Conservation (phyloP, 2,888 invertebrate genomes). For the Synergus japonicus region DNA sequence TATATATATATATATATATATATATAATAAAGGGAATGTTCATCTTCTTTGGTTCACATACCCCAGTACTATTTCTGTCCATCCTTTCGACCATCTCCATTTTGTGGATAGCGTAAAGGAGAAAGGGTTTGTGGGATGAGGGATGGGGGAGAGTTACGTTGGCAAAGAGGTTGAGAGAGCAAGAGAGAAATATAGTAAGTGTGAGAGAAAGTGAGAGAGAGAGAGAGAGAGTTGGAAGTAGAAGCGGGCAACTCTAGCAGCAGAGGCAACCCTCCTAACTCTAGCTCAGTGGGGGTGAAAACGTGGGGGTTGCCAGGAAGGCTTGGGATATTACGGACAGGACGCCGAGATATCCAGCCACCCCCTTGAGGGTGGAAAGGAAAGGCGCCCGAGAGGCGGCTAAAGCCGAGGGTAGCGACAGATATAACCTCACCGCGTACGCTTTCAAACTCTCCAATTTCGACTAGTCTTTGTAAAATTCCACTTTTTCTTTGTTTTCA, state of each 20-base stretch:
- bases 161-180: constrained; percentile 52
- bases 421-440: constrained; percentile 70
- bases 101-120: constrained; percentile 55
- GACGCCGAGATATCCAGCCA: constrained; percentile 74
- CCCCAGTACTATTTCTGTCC: constrained; percentile 59
- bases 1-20: too few relatives aligned
- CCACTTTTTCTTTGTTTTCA: constrained; percentile 19
- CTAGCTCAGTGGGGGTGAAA: constrained; percentile 62
- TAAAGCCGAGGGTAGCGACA: constrained; percentile 68
- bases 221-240: constrained; percentile 46
- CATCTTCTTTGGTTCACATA: constrained; percentile 45
- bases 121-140: constrained; percentile 26
- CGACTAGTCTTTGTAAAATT: constrained; percentile 43
- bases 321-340: constrained; percentile 75
- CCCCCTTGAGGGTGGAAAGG: constrained; percentile 63
- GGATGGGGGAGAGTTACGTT: constrained; percentile 50
- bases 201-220: constrained; percentile 54
- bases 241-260: constrained; percentile 65
- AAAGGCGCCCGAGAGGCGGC: constrained; percentile 71
- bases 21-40: constrained; percentile 26
- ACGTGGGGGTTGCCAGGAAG: constrained; percentile 61
- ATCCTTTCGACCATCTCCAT: constrained; percentile 66
- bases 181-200: constrained; percentile 52
- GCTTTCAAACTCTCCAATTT: constrained; percentile 65
- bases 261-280: constrained; percentile 72